Evolutionary conservation across 2,888 invertebrate genomes (phyloP), one percentile per base, ranked within the genome.

Genomic region (Diadegma fenestrale): DNA sequence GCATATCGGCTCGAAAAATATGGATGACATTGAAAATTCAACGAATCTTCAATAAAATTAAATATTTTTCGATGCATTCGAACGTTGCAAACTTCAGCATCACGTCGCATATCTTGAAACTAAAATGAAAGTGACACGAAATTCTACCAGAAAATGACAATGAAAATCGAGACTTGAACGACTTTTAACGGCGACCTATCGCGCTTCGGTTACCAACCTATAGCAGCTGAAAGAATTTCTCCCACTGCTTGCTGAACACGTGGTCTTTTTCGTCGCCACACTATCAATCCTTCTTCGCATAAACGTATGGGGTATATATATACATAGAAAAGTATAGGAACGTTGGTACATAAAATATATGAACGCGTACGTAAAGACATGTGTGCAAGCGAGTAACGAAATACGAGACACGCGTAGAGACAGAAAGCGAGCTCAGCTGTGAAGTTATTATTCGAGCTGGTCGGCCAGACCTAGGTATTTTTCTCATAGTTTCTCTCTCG

Each of bases 381-480:
- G 72, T 79, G 82, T 63, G 78, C n/a, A 45, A 71, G 19, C 58
- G 76, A 76, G 69, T 69, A 82, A 79, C 69, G 48, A 79, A 79
- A 85, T 58, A 76, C 63, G 72, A 82, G 61, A 77, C 76, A 80
- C 45, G 19, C 48, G 77, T 37, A 72, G 79, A 85, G 63, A 63
- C 73, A 79, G 77, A 85, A 61, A 54, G 43, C 71, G 75, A 76
- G 54, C 72, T 82, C 80, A 82, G 75, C 80, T 82, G 82, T 72
- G 71, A 76, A 71, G 79, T 80, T 82, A 82, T 85, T 85, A 85
- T 80, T 80, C 79, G 76, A 76, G 82, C 64, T 64, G 71, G 43
- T 63, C 64, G 63, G 41, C 79, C 58, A 43, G 78, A 79, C 68
- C 66, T 63, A 72, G 43, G 58, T 41, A 14, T 68, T 63, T 63